These are phyloP conservation scores for Drosophila guanche DNA, from an alignment of 1,140 invertebrate genomes.

Conservation along the genomic window DNA sequence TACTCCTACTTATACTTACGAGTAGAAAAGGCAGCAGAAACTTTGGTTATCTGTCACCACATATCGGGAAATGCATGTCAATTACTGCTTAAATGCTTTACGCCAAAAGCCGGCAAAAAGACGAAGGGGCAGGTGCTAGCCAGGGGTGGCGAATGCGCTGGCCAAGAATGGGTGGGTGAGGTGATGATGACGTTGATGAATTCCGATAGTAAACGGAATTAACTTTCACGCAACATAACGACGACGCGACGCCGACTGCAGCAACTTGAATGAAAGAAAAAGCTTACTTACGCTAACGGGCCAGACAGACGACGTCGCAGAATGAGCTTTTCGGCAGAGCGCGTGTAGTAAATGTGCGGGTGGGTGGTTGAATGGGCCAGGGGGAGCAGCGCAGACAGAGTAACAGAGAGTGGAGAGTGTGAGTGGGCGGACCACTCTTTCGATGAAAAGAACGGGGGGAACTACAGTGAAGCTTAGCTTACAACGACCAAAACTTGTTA, in stretches of 20 bases:
- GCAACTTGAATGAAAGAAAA: conserved; percentile 80
- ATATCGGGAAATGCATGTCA: conserved; percentile 78
- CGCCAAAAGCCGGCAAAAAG: conserved; percentile 67
- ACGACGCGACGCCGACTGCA: conserved; percentile 38
- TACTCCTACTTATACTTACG: too few species aligned
- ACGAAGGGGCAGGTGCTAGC: conserved; percentile 18
- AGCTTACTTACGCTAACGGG: conserved; percentile 65
- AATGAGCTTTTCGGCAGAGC: conserved; percentile 71
- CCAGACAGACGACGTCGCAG: conserved; percentile 51
- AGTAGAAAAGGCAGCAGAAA: conserved; percentile 10
- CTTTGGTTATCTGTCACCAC: conserved; percentile 71
- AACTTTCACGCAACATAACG: conserved; percentile 78
- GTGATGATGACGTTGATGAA: conserved; percentile 76
- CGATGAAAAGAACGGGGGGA: conserved; percentile 4
- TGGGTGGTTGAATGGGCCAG: conserved; percentile 27
- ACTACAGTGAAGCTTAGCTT: not conserved
- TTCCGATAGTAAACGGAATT: conserved; percentile 81
- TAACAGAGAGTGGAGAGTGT: not conserved
- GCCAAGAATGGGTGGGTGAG: conserved; percentile 2
- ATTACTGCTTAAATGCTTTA: conserved; percentile 77
- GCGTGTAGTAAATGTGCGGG: conserved; percentile 79
- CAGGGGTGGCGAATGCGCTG: not conserved
- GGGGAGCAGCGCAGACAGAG: not conserved
- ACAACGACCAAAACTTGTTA: conserved; percentile 10
- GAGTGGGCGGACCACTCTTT: conserved; percentile 4